Evolutionary conservation across 1,140 invertebrate genomes (phyloP).

Genomic region (Drosophila navojoa): DNA sequence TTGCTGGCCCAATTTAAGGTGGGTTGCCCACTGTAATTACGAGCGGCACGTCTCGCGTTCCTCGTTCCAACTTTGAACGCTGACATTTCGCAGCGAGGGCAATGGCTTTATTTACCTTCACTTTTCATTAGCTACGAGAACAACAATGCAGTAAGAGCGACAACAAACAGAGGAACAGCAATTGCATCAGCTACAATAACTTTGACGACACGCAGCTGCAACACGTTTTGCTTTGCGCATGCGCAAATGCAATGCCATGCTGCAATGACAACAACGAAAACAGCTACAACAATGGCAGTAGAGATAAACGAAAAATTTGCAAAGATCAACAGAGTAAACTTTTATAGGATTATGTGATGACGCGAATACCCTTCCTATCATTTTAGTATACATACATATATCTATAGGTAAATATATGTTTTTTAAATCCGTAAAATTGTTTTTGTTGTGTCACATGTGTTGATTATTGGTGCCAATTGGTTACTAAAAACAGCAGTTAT

Average conservation of each 20-base stretch:
- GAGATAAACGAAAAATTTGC: conserved; percentile 2
- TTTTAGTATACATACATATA: too few species aligned
- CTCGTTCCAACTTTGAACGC: neutral
- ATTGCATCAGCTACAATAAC: conserved; percentile 4
- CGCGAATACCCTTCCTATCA: conserved; percentile 26
- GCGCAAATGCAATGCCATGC: conserved; percentile 45
- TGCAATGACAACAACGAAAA: conserved; percentile 11
- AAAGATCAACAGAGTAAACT: conserved; percentile 19
- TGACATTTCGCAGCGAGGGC: conserved; percentile 51
- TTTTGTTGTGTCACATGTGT: too few species aligned
- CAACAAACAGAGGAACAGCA: neutral
- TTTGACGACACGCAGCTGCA: conserved; percentile 47
- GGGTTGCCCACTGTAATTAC: conserved; percentile 21
- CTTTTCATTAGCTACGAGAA: conserved; percentile 64
- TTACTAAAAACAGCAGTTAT: too few species aligned
- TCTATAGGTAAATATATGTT: too few species aligned
- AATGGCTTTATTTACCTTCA: conserved; percentile 49
- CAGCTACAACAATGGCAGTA: conserved; percentile 14
- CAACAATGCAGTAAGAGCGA: conserved; percentile 31
- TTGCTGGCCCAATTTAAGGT: conserved; percentile 7
- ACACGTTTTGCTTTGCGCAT: conserved; percentile 35
- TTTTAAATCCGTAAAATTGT: too few species aligned
- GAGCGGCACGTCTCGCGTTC: neutral
- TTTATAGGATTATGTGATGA: neutral
- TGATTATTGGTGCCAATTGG: too few species aligned